A percentile compares a stretch with the other conserved stretches of the same genome.
Conservation (phyloP, 2,888 invertebrate species). For the Zonitis immaculata region DNA sequence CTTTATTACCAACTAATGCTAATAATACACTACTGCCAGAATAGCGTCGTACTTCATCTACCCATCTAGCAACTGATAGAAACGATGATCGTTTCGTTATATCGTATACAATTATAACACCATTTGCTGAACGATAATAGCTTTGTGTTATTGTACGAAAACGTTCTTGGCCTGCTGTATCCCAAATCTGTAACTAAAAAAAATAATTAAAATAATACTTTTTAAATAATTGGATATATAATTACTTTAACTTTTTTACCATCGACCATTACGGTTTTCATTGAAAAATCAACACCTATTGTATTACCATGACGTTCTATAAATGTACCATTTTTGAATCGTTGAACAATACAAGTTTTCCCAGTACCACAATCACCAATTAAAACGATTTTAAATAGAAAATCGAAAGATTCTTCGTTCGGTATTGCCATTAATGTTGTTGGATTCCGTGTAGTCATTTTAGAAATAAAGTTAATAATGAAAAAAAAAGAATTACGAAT, state of each 20-base stretch:
- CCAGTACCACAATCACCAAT: constrained; percentile 90
- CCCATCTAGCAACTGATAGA: constrained; percentile 88
- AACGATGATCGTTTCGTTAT: constrained; percentile 91
- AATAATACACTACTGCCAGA: constrained; percentile 89
- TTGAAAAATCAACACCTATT: constrained; percentile 97
- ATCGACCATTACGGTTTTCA: constrained; percentile 93
- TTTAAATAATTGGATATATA: not conserved
- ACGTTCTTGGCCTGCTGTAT: constrained; percentile 94
- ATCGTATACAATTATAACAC: constrained; percentile 95
- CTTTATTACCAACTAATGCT: constrained; percentile 89
- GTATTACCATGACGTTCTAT: constrained; percentile 94
- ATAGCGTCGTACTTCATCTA: constrained; percentile 91
- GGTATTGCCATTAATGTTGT: constrained; percentile 70
- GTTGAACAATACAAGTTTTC: constrained; percentile 93
- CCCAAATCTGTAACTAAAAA: constrained; percentile 88
- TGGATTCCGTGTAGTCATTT: constrained; percentile 71
- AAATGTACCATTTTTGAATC: constrained; percentile 93
- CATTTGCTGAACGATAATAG: constrained; percentile 95
- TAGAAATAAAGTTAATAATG: constrained; percentile 21
- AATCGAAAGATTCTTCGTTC: constrained; percentile 81
- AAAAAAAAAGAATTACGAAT: constrained; percentile 1
- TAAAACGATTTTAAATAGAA: constrained; percentile 90
- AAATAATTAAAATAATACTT: not conserved
- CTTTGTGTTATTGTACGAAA: constrained; percentile 96
- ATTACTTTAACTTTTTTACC: constrained; percentile 90